Conservation (phyloP, 2,797 vertebrate genomes). For the Spea hammondii region DNA sequence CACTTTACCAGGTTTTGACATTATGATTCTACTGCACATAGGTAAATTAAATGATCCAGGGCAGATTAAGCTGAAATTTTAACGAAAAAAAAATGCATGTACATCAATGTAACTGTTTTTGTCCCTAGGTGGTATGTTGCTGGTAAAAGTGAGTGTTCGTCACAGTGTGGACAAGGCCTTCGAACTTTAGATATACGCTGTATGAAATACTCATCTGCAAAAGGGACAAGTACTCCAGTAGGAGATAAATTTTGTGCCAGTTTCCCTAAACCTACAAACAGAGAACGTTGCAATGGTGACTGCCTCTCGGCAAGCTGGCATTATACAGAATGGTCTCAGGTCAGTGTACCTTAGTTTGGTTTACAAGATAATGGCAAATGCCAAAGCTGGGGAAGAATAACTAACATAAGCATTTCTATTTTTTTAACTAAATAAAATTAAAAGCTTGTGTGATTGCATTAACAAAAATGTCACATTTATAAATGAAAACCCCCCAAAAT, state of each 20-base stretch:
- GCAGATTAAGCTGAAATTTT: too few relatives aligned
- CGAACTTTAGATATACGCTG: slow-evolving; percentile 84
- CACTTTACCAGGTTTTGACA: too few relatives aligned
- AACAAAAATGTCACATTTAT: too few relatives aligned
- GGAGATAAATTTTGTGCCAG: slow-evolving; percentile 76
- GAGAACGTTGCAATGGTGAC: slow-evolving; percentile 86
- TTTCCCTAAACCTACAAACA: slow-evolving; percentile 76
- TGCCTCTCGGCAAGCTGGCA: slow-evolving; percentile 88
- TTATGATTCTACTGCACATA: too few relatives aligned
- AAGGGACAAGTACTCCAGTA: slow-evolving; percentile 74
- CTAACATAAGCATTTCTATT: too few relatives aligned
- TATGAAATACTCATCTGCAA: slow-evolving; percentile 80
- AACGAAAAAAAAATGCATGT: too few relatives aligned
- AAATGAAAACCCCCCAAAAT: too few relatives aligned
- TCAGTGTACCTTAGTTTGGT: slow-evolving; percentile 55
- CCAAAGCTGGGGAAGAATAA: too few relatives aligned
- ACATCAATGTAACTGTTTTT: slow-evolving; percentile 48
- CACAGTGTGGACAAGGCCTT: slow-evolving; percentile 84
- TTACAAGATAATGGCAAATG: too few relatives aligned
- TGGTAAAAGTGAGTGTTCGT: slow-evolving; percentile 89
- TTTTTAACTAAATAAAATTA: too few relatives aligned
- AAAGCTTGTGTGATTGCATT: too few relatives aligned
- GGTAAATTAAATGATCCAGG: too few relatives aligned
- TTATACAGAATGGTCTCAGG: slow-evolving; percentile 93
- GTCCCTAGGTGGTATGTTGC: slow-evolving; percentile 77